Conservation (phyloP, 64 coral and sea anemone genomes). For the Porites lutea region DNA sequence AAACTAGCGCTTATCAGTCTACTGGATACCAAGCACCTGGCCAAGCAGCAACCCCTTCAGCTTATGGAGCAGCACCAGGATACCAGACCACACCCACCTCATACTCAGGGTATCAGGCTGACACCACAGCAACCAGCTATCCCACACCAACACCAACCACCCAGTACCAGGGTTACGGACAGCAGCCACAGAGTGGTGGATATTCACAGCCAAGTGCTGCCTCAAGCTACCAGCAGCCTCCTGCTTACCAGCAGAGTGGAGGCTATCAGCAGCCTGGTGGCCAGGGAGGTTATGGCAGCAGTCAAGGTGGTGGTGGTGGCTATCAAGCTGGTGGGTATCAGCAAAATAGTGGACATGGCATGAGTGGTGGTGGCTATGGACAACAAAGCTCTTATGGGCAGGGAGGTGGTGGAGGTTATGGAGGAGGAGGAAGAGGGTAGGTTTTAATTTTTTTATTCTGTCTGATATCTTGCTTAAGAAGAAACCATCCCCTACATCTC, state of each 20-base stretch:
- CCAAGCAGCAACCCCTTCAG: slow-evolving; percentile 4
- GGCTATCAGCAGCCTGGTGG: slow-evolving; percentile 33
- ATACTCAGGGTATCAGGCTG: slow-evolving; percentile 28
- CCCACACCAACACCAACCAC: slow-evolving; percentile 31
- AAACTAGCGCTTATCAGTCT: slow-evolving; percentile 42
- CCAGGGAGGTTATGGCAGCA: background rate
- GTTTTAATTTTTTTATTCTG: slow-evolving; percentile 30
- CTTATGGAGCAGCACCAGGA: slow-evolving; percentile 42
- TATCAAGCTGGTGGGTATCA: slow-evolving; percentile 82
- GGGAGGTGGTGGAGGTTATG: slow-evolving; percentile 27
- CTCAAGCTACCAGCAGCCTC: slow-evolving; percentile 64
- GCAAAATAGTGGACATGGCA: slow-evolving; percentile 24
- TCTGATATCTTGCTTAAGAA: background rate
- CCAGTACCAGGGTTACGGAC: slow-evolving; percentile 57
- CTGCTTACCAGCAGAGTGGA: slow-evolving; percentile 13
- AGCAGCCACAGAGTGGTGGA: slow-evolving; percentile 43
- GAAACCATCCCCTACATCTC: background rate
- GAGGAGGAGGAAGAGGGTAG: slow-evolving; percentile 90
- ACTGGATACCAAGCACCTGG: slow-evolving; percentile 48
- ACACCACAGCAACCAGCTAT: slow-evolving; percentile 27
- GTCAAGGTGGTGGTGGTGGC: slow-evolving; percentile 41
- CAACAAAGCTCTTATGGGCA: slow-evolving; percentile 67
- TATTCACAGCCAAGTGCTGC: slow-evolving; percentile 42
- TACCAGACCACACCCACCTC: slow-evolving; percentile 19
- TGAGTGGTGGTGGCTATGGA: slow-evolving; percentile 38